phyloP scores from a whole-genome alignment of 1,140 invertebrate genomes.

The Trachymyrmex cornetzi region DNA sequence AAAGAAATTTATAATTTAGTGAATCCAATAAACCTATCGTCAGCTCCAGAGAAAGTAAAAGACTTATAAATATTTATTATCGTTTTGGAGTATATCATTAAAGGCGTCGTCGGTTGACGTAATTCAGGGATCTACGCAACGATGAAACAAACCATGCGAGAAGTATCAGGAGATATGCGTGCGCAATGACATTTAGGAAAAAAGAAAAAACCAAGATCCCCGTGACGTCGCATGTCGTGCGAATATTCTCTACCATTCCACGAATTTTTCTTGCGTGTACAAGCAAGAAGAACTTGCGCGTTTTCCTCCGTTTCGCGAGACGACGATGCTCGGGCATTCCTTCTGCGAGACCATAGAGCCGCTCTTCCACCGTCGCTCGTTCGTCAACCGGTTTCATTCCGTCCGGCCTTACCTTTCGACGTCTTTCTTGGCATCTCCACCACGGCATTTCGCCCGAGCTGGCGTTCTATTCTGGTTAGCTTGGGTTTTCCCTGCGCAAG shows the following conservation, averaged over 20 bases:
- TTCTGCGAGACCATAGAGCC: not conserved
- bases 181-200: slow-evolving; percentile 40
- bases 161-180: not conserved
- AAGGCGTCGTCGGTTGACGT: too few relatives aligned
- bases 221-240: not conserved
- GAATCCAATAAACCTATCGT: too few relatives aligned
- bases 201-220: not conserved
- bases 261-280: not conserved
- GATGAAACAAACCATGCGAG: not conserved
- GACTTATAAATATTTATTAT: too few relatives aligned
- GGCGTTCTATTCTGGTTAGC: slow-evolving; percentile 19
- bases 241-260: not conserved
- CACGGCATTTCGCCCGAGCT: not conserved
- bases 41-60: too few relatives aligned
- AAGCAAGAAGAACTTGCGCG: not conserved
- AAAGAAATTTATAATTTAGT: too few relatives aligned
- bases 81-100: too few relatives aligned
- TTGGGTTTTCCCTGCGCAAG: slow-evolving; percentile 35
- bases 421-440: slow-evolving; percentile 20
- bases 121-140: not conserved
- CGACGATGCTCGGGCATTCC: not conserved
- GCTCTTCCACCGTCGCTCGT: slow-evolving; percentile 35
- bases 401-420: slow-evolving; percentile 53
- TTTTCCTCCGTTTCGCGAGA: not conserved
- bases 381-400: slow-evolving; percentile 68